Evolutionary conservation across 2,888 invertebrate species (phyloP).

Genomic region (Amiota minor): DNA sequence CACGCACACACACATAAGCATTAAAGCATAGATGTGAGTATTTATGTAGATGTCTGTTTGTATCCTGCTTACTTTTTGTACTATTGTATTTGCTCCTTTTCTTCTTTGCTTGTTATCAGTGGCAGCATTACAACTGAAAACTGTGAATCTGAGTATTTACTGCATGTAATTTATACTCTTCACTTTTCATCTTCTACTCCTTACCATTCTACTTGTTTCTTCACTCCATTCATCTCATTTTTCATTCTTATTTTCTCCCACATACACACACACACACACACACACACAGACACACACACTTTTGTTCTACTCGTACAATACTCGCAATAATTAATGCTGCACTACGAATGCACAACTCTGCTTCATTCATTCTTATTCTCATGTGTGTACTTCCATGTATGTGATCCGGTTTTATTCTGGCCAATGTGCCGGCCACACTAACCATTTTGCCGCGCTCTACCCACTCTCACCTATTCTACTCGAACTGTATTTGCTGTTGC

Average conservation of each 20-base stretch:
- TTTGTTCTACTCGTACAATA: slow-evolving; percentile 5
- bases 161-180: not conserved
- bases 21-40: too few species aligned
- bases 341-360: slow-evolving; percentile 16
- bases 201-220: not conserved
- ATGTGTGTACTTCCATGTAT: too few species aligned
- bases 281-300: too few species aligned
- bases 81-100: slow-evolving; percentile 6
- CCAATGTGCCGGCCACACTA: not conserved
- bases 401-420: too few species aligned
- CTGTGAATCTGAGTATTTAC: slow-evolving; percentile 8
- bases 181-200: not conserved
- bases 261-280: too few species aligned
- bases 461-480: not conserved
- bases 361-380: not conserved
- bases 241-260: not conserved
- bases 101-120: slow-evolving; percentile 10
- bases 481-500: too few species aligned
- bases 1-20: too few species aligned
- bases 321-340: slow-evolving; percentile 36
- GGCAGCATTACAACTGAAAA: not conserved
- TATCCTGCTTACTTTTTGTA: not conserved
- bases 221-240: not conserved
- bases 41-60: too few species aligned
- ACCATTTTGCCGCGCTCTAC: not conserved